Base-by-base conservation (phyloP, 2,888 invertebrate species). In the Xestia xanthographa region DNA sequence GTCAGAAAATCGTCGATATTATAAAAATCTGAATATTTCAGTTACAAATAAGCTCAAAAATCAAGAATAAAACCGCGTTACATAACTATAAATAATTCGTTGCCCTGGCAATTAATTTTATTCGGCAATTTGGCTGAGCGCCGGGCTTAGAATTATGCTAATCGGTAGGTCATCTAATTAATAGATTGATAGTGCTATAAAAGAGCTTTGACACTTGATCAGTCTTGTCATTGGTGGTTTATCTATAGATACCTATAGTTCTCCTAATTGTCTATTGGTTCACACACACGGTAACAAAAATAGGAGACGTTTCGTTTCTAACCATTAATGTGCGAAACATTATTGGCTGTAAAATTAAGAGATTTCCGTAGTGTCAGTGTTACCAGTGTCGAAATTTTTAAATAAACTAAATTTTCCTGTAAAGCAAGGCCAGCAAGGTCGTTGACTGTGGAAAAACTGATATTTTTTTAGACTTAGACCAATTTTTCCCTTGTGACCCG, bases 71-170 rank as follows among this genome's bases (percentile, higher is more conserved):
- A 66, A 48, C 17, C 43, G 34, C n/a, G 72, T 88, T 88, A 88
- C 87, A 83, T 88, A 84, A 86, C 86, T 86, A 84, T 78, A 85
- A 85, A 83, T 82, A 87, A 75, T 84, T 73, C 71, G 86, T 87
- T 87, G 81, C 87, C 87, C 86, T 82, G 89, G 87, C 85, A 87
- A 89, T 86, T 80, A 86, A 80, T 86, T 83, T 86, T 72, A 88
- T 90, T 87, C 80, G 87, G 75, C 75, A 75, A 87, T 87, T 90
- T 90, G 91, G 91, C 90, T 74, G 68, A 41, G 84, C 79, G 89
- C 89, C 88, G 87, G 79, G 76, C 75, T 82, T 77, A 74, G 75
- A 77, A 82, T 71, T 67, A 66, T 80, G 66, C 66, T 75, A 76
- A 84, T 83, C 69, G 85, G 79, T 87, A 86, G 79, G 81, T 80